Conservation (phyloP, 2,888 invertebrate species). For the Minunthozetes semirufus region DNA sequence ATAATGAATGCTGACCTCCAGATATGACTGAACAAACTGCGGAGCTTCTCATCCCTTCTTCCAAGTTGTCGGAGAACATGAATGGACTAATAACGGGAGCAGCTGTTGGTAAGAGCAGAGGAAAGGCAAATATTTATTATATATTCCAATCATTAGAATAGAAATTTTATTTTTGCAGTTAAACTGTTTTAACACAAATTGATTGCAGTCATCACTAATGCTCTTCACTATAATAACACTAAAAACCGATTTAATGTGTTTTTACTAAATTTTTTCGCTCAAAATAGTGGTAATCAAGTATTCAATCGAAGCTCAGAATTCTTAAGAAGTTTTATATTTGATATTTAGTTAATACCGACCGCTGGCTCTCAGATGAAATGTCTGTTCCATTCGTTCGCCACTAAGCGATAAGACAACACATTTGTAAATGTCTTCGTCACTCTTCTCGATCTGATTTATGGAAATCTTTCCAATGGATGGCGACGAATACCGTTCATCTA, state of each 20-base stretch:
- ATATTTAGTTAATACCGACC: slow-evolving; percentile 36
- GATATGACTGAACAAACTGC: slow-evolving; percentile 43
- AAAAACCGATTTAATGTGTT: no score
- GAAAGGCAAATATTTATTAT: not conserved
- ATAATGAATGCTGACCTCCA: slow-evolving; percentile 39
- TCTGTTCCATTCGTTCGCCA: slow-evolving; percentile 40
- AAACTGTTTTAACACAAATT: no score
- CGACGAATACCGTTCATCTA: slow-evolving; percentile 34
- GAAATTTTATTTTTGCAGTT: no score
- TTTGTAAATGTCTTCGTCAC: slow-evolving; percentile 40
- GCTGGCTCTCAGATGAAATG: slow-evolving; percentile 41
- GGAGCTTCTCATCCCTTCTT: slow-evolving; percentile 43
- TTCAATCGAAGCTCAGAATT: no score
- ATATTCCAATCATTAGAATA: not conserved
- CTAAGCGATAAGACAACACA: slow-evolving; percentile 41
- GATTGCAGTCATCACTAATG: no score
- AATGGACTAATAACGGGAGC: slow-evolving; percentile 43
- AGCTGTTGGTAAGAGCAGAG: slow-evolving; percentile 36
- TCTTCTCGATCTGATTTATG: slow-evolving; percentile 26
- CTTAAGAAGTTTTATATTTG: no score
- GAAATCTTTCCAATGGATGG: slow-evolving; percentile 31
- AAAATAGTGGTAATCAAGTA: no score
- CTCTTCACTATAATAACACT: no score
- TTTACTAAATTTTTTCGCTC: no score
- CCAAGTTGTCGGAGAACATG: slow-evolving; percentile 42